Evolutionary conservation across 2,888 invertebrate species (phyloP), one percentile per base, ranked within the genome.

Genomic region (Leptopilina drosophilae): DNA sequence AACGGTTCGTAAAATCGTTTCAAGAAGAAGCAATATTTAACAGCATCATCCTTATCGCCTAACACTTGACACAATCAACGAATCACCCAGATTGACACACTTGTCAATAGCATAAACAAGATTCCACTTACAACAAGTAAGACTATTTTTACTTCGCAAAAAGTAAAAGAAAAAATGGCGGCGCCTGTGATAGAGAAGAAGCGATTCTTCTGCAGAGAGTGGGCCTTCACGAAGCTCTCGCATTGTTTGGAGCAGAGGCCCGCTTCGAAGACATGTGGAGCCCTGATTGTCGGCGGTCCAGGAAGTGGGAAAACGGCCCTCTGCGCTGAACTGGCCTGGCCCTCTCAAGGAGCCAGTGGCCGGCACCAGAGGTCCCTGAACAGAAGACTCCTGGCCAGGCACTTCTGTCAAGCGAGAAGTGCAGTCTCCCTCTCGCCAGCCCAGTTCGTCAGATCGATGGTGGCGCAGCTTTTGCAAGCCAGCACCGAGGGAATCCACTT

Each of bases 241-340:
- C 96, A 98, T 87, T 98, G 98, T 86, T 91, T 99, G 86, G 98
- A 99, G 89, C 97, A 97, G 92, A 93, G 98, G 81, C 95, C 96
- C 0, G 94, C 95, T 15, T 96, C 96, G 84, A 97, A 97, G 91
- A 96, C 96, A 0, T 96, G 97, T 87, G 98, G 98, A 0, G 97
- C 97, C 1, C 93, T 98, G 67, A 95, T 99, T 77, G 93, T 98
- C 81, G 98, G 97, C 84, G 98, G 98, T 0, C 97, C 98, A 0
- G 99, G 98, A 26, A 97, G 97, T 85, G 99, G 99, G 0, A 99
- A 99, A 91, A 98, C 98, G 6, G 97, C 98, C 40, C 93, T 98
- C 66, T 96, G 97, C 89, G 95, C 95, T 79, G 97, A 98, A 89
- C 91, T 97, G 62, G 95, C 95, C 64, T 94, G 94, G 91, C 96